These are phyloP conservation scores for Drosophila malerkotliana DNA, from an alignment of 1,140 invertebrate genomes.

Conservation along the genomic window DNA sequence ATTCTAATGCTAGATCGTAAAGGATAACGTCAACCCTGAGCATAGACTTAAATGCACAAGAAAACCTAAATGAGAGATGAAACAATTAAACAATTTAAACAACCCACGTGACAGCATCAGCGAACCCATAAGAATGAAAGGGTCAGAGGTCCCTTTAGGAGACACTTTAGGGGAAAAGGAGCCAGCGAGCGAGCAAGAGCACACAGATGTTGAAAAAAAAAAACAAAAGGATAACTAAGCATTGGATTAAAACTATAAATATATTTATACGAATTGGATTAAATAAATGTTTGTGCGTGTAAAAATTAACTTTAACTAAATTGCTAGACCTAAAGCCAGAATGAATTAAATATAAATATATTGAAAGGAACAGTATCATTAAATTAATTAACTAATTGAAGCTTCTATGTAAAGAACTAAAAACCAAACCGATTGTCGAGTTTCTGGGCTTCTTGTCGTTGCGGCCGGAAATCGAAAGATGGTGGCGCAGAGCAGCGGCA, in stretches of 20 bases:
- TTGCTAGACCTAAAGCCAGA: constrained; percentile 67
- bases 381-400: constrained; percentile 81
- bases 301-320: constrained; percentile 81
- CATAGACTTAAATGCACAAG: constrained; percentile 76
- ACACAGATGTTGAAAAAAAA: constrained; percentile 27
- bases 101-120: constrained; percentile 68
- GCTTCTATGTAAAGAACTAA: constrained; percentile 81
- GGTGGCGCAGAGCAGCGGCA: constrained; percentile 18
- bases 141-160: constrained; percentile 16
- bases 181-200: constrained; percentile 16
- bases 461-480: constrained; percentile 18
- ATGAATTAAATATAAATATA: constrained; percentile 71
- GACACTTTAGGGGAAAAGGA: constrained; percentile 13
- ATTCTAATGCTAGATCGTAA: constrained; percentile 57
- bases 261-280: constrained; percentile 76
- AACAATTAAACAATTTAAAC: constrained; percentile 65
- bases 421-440: constrained; percentile 62
- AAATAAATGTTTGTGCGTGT: constrained; percentile 82
- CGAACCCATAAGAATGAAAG: constrained; percentile 37
- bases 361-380: constrained; percentile 75
- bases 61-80: constrained; percentile 12
- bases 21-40: constrained; percentile 70
- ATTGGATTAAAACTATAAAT: constrained; percentile 48
- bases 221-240: constrained; percentile 35
- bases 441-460: constrained; percentile 35